Evolutionary conservation across 2,113 vertebrate genomes (phyloP).

Genomic region (Dromas ardeola): DNA sequence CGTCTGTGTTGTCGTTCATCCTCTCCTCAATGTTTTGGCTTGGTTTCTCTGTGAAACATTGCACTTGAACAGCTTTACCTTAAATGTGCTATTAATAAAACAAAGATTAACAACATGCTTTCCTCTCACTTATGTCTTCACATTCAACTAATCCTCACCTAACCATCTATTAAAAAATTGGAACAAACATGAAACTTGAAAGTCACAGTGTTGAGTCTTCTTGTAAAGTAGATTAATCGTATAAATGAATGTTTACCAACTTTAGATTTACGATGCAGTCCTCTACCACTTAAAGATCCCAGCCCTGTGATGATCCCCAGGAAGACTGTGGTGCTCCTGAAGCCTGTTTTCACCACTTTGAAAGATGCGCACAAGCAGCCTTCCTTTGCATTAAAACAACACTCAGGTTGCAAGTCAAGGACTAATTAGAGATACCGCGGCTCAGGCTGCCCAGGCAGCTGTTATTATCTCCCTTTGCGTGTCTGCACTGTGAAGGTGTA

Average conservation of each 20-base stretch:
- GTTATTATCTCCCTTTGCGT: slow-evolving; percentile 29
- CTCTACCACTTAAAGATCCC: background rate
- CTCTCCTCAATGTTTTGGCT: background rate
- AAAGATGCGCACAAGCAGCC: background rate
- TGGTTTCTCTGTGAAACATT: background rate
- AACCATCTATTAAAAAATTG: background rate
- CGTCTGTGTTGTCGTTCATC: background rate
- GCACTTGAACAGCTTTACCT: background rate
- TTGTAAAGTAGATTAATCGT: background rate
- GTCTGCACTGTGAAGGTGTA: background rate
- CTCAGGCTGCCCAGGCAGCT: slow-evolving; percentile 14
- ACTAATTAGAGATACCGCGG: slow-evolving; percentile 32
- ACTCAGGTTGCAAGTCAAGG: slow-evolving; percentile 8
- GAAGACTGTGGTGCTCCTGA: background rate
- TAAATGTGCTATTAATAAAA: slow-evolving; percentile 11
- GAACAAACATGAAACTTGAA: background rate
- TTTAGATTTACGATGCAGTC: background rate
- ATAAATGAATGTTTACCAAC: slow-evolving; percentile 20
- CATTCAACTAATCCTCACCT: background rate
- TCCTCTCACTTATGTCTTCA: background rate
- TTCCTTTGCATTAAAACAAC: slow-evolving; percentile 29
- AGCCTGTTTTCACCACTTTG: slow-evolving; percentile 33
- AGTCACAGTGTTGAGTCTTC: background rate
- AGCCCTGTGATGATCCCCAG: background rate
- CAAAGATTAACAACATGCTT: background rate